These are phyloP conservation scores for Myoxocephalus aenaeus DNA, from an alignment of 2,797 vertebrate species.

Conservation along the genomic window DNA sequence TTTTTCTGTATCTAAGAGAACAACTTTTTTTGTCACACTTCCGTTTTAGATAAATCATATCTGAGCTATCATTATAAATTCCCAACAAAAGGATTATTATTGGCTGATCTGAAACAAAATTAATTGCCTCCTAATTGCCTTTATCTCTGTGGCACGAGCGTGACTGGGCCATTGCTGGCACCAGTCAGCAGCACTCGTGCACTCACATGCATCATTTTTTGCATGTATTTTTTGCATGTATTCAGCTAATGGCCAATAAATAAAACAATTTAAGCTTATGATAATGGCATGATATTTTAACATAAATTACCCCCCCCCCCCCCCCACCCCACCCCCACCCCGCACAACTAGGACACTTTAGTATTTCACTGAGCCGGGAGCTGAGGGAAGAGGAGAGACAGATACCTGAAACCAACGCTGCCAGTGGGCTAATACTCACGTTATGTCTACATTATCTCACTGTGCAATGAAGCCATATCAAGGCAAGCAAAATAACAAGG, in stretches of 20 bases:
- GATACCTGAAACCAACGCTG: constrained; percentile 62
- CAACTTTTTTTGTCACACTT: constrained; percentile 31
- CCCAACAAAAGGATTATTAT: constrained; percentile 28
- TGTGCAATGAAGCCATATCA: constrained; percentile 73
- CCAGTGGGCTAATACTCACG: constrained; percentile 65
- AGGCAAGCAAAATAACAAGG: constrained; percentile 79
- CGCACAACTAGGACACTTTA: constrained; percentile 56
- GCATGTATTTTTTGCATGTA: constrained; percentile 36
- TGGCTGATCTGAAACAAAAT: constrained; percentile 36
- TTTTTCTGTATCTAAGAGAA: constrained; percentile 20
- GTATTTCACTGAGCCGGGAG: constrained; percentile 51
- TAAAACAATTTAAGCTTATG: constrained; percentile 75
- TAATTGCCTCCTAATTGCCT: constrained; percentile 33
- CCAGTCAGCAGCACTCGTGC: constrained; percentile 42
- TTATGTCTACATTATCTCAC: constrained; percentile 75
- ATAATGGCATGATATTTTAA: constrained; percentile 70
- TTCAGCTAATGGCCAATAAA: constrained; percentile 75
- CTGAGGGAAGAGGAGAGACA: constrained; percentile 17
- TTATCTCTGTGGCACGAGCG: constrained; percentile 59
- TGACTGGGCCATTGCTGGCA: constrained; percentile 38
- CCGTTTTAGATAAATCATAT: constrained; percentile 50
- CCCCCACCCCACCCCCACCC: constrained; percentile 50
- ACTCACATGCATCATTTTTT: constrained; percentile 43
- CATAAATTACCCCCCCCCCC: constrained; percentile 63
- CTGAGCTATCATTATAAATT: constrained; percentile 33